Percentiles rank a stretch among this genome's conserved stretches.
Evolutionary conservation across 1,140 invertebrate species (phyloP).

Genomic region (Dinothrombium tinctorium): DNA sequence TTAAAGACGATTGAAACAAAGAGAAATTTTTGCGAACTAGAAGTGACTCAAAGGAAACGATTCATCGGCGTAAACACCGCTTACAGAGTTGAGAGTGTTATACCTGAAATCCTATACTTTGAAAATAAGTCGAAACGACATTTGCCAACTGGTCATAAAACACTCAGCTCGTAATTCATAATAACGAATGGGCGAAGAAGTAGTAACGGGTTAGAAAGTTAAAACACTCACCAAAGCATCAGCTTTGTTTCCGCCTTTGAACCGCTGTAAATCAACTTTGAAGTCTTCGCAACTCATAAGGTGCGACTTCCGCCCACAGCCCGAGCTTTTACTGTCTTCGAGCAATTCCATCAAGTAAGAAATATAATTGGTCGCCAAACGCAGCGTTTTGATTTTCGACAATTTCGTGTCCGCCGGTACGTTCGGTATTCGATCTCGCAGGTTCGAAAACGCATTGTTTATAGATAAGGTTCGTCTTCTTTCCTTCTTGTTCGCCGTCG

Average conservation of each 20-base stretch:
- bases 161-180: neutral
- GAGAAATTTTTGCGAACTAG: too few relatives aligned
- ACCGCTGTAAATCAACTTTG: slow-evolving; percentile 19
- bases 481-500: slow-evolving; percentile 69
- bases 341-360: slow-evolving; percentile 27
- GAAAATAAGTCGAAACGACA: neutral
- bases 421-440: slow-evolving; percentile 80
- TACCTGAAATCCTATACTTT: neutral
- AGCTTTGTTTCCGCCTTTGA: slow-evolving; percentile 20
- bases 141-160: neutral
- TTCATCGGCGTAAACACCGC: neutral
- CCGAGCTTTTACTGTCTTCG: slow-evolving; percentile 25
- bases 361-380: slow-evolving; percentile 28
- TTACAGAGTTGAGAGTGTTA: neutral
- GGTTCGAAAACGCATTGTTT: slow-evolving; percentile 74
- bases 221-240: neutral
- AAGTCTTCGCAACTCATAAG: slow-evolving; percentile 11
- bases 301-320: slow-evolving; percentile 8
- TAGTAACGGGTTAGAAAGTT: neutral
- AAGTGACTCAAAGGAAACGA: too few relatives aligned
- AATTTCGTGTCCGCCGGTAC: slow-evolving; percentile 83
- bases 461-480: slow-evolving; percentile 66
- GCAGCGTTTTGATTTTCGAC: slow-evolving; percentile 30
- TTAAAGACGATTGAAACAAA: too few relatives aligned
- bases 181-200: neutral